A percentile compares a stretch with the other conserved stretches of the same genome.
Evolutionary conservation across 2,113 vertebrate genomes (phyloP).

Genomic region (Anguilla rostrata): DNA sequence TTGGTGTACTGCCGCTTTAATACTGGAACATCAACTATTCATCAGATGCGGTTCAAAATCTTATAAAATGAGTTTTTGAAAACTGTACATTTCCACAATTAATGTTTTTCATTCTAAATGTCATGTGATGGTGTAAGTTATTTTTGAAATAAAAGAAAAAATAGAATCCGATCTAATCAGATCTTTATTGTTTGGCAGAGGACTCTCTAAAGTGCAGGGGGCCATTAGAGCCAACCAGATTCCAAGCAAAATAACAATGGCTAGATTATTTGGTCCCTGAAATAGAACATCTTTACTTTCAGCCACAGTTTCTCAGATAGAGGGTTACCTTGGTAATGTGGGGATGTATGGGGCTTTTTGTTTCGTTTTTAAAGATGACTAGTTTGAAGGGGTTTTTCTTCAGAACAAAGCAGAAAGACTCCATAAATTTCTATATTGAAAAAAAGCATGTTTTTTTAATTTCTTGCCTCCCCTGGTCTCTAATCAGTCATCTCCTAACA

Average conservation of each 20-base stretch:
- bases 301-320: not conserved
- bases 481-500: not conserved
- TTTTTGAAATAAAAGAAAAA: not conserved
- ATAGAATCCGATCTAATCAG: not conserved
- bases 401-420: not conserved
- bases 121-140: not conserved
- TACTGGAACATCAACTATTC: not conserved
- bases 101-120: not conserved
- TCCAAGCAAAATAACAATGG: not conserved
- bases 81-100: not conserved
- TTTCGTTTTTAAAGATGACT: not conserved
- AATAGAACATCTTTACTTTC: not conserved
- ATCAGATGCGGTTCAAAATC: not conserved
- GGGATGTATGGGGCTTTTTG: not conserved
- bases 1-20: not conserved
- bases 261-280: not conserved
- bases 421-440: not conserved
- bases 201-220: not conserved
- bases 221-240: not conserved
- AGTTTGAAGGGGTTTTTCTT: not conserved
- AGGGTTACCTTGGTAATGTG: not conserved
- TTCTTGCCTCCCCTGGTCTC: not conserved
- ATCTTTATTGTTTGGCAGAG: not conserved
- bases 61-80: not conserved
- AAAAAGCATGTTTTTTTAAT: not conserved